phyloP scores from a whole-genome alignment of 1,140 invertebrate species.

The Diploscapter pachys region DNA sequence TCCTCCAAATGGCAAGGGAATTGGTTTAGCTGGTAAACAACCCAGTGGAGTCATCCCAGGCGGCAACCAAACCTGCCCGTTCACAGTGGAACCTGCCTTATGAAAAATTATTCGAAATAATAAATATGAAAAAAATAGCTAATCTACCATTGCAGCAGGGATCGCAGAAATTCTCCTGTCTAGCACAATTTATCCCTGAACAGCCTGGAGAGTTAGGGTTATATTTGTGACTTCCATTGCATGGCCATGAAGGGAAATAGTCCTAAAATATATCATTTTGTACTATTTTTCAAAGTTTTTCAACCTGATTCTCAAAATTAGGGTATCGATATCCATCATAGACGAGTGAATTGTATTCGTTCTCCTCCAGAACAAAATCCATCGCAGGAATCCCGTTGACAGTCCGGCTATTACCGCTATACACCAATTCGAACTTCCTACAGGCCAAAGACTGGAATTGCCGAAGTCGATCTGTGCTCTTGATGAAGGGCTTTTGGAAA shows the following conservation, averaged over 20 bases:
- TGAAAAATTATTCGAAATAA: neutral
- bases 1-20: slow-evolving; percentile 4
- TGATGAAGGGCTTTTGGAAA: slow-evolving; percentile 22
- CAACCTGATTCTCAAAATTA: slow-evolving; percentile 19
- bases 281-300: neutral
- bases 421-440: slow-evolving; percentile 1
- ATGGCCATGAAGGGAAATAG: slow-evolving; percentile 32
- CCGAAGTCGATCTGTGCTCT: slow-evolving; percentile 16
- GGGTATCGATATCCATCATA: slow-evolving; percentile 18
- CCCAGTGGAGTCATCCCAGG: slow-evolving; percentile 10
- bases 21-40: slow-evolving; percentile 13
- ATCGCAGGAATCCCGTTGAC: slow-evolving; percentile 15
- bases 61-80: neutral
- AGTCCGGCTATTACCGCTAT: slow-evolving; percentile 3
- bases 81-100: too few species aligned
- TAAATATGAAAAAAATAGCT: slow-evolving; percentile 6
- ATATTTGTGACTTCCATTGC: slow-evolving; percentile 9
- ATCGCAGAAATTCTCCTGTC: slow-evolving; percentile 10
- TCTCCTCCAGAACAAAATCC: slow-evolving; percentile 22
- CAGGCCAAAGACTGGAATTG: slow-evolving; percentile 16
- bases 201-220: neutral
- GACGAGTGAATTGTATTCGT: slow-evolving; percentile 19
- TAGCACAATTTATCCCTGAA: neutral
- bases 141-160: slow-evolving; percentile 8
- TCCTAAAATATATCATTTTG: slow-evolving; percentile 5